Percentiles rank a stretch among this genome's conserved stretches.
Conservation (phyloP, 1,140 invertebrate species). For the Heliconius melpomene region DNA sequence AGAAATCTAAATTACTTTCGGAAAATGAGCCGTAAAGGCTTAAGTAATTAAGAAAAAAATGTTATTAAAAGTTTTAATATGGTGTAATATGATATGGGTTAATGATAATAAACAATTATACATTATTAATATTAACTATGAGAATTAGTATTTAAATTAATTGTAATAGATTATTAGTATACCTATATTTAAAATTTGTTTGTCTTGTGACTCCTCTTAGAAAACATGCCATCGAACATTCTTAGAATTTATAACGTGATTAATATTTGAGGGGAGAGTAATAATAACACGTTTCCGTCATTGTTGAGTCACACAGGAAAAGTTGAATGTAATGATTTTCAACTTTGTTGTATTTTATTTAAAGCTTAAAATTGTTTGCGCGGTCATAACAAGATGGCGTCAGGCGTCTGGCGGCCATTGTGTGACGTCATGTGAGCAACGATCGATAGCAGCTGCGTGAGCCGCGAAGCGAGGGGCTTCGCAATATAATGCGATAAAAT, state of each 20-base stretch:
- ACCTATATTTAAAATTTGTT: neutral
- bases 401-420: constrained; percentile 21
- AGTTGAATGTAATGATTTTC: neutral
- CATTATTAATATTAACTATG: too few relatives aligned
- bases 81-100: too few relatives aligned
- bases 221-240: constrained; percentile 6
- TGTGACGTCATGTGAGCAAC: constrained; percentile 39
- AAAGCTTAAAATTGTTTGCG: neutral
- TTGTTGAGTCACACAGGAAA: constrained; percentile 9
- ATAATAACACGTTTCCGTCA: constrained; percentile 10
- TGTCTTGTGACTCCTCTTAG: neutral
- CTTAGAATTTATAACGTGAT: constrained; percentile 3
- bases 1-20: neutral
- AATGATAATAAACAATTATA: too few relatives aligned
- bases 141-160: too few relatives aligned
- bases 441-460: constrained; percentile 42
- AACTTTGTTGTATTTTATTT: neutral
- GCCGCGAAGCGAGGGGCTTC: constrained; percentile 22
- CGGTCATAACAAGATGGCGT: constrained; percentile 35
- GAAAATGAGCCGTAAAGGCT: neutral
- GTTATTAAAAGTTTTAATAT: too few relatives aligned
- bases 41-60: neutral
- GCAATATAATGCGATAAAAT: constrained; percentile 31
- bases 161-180: too few relatives aligned
- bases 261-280: neutral